Base-by-base conservation (phyloP, 2,797 vertebrate species). In the Artibeus lituratus region DNA sequence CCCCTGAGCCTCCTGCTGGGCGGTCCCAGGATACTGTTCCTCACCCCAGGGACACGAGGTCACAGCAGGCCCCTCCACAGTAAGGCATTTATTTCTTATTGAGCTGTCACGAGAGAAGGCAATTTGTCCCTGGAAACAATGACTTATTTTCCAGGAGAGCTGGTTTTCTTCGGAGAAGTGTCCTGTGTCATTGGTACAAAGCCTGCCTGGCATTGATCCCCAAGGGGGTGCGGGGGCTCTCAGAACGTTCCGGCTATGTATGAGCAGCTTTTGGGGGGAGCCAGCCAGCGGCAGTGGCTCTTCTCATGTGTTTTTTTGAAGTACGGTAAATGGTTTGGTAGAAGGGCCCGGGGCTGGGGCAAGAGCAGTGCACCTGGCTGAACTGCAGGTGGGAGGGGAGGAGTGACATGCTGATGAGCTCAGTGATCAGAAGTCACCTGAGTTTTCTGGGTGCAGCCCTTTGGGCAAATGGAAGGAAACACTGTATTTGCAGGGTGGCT, bases 201-300 rank as follows among this genome's bases (percentile, higher is more conserved):
- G 73, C 21, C 19, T 21, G 51, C 80, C 53, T 84, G 59, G 26
- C 35, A 0, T 19, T 29, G 22, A 0, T 51, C 69, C 62, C 49
- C 0, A 0, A 44, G 80, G n/a, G 26, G 9, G 22, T 3, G 16
- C 0, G 4, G 29, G 42, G 29, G 44, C 35, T 47, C 21, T 39
- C 26, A 0, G 85, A n/a, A 62, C 35, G 7, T 1, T 16, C 21
- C 0, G 2, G 78, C 22, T 2, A 7, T 7, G 39, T 4, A 5
- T 22, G 32, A n/a, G 18, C 16, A 0, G 69, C 80, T 51, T 87
- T 53, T 2, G 0, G 39, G 53, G 0, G 39, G 53, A 42, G 47
- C 39, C 2, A 7, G 15, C 32, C 3, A 0, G 44, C 2, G 3
- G 10, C 0, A 3, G 22, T 0, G 0, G 16, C n/a, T 19, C 32